phyloP scores from a whole-genome alignment of 2,113 vertebrate species.

The Pelvicachromis taeniatus region DNA sequence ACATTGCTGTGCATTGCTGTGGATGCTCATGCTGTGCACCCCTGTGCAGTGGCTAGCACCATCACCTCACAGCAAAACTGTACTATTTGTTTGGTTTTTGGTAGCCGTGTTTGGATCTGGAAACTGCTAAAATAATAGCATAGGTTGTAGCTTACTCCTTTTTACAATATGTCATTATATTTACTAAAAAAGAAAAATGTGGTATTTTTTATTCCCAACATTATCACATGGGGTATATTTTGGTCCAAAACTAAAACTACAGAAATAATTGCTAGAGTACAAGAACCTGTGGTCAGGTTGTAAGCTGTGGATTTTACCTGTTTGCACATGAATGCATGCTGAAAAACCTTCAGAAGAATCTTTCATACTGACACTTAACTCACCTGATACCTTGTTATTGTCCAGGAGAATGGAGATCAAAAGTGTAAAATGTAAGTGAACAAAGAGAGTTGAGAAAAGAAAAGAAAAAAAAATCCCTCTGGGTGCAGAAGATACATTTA shows the following conservation, averaged over 20 bases:
- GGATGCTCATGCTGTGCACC: neutral
- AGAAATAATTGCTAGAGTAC: neutral
- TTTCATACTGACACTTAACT: neutral
- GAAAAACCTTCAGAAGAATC: neutral
- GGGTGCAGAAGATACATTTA: slow-evolving; percentile 11
- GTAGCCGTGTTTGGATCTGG: neutral
- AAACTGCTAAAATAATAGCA: neutral
- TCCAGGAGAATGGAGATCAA: slow-evolving; percentile 4
- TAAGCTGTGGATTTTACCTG: neutral
- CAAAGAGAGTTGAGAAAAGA: neutral
- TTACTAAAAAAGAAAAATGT: neutral
- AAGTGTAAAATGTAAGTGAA: slow-evolving; percentile 7
- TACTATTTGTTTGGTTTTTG: neutral
- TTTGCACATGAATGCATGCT: neutral
- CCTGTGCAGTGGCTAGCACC: neutral
- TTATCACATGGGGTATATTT: neutral
- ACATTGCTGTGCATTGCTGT: neutral
- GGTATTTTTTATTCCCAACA: neutral
- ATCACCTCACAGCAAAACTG: neutral
- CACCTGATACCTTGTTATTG: neutral
- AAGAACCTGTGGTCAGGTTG: neutral
- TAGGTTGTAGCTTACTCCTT: neutral
- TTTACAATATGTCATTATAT: neutral
- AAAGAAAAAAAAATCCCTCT: neutral
- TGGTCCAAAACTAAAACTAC: neutral